Percentiles rank a stretch among this genome's conserved stretches.
Evolutionary conservation across 2,113 vertebrate species (phyloP).

Genomic region (Protobothrops mucrosquamatus): DNA sequence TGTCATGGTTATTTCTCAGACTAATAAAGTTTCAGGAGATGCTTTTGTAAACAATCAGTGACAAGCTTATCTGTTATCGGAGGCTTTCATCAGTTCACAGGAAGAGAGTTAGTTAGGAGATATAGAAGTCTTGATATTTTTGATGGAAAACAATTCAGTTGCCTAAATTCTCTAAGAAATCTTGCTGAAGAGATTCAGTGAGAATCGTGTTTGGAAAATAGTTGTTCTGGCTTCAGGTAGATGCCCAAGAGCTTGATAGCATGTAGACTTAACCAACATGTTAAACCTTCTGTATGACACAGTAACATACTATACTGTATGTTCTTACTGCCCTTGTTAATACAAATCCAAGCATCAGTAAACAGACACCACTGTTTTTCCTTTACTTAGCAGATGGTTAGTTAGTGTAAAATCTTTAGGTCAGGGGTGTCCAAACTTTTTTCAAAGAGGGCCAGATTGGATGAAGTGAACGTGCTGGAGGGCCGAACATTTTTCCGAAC

Average conservation of each 20-base stretch:
- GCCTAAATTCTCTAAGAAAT: neutral
- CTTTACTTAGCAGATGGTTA: neutral
- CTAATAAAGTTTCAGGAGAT: neutral
- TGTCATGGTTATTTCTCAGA: neutral
- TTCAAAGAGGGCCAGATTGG: too few relatives aligned
- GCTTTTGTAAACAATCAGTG: neutral
- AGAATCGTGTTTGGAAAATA: neutral
- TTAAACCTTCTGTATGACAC: neutral
- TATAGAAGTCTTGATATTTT: neutral
- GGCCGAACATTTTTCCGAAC: too few relatives aligned
- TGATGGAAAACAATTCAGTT: neutral
- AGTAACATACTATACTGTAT: neutral
- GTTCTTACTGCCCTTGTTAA: neutral
- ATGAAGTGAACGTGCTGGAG: too few relatives aligned
- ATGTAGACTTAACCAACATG: neutral
- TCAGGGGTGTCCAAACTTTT: too few relatives aligned
- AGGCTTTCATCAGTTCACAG: neutral
- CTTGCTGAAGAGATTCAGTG: neutral
- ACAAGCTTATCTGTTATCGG: neutral
- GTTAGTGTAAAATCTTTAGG: neutral
- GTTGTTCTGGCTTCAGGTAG: neutral
- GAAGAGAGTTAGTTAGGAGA: neutral
- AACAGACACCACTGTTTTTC: neutral
- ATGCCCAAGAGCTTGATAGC: neutral
- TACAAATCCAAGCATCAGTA: neutral